A percentile compares a stretch with the other conserved stretches of the same genome.
These are phyloP conservation scores for Sericinus montela DNA, from an alignment of 2,888 invertebrate genomes.

Conservation along the genomic window DNA sequence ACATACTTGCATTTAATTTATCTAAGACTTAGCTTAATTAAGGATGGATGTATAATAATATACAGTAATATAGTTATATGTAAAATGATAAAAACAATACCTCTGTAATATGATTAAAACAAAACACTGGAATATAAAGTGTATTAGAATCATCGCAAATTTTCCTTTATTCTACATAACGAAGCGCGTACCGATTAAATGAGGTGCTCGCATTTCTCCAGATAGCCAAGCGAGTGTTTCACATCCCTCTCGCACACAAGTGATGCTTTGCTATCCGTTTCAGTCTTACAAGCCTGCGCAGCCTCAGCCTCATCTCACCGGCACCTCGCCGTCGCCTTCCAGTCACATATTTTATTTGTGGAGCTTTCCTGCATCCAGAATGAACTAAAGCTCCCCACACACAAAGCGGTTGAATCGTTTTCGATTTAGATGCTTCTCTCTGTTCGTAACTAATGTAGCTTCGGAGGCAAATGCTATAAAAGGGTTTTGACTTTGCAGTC, in stretches of 20 bases:
- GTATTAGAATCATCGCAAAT: constrained; percentile 55
- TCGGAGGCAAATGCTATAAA: constrained; percentile 11
- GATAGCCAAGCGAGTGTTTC: constrained; percentile 60
- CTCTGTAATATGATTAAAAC: not conserved
- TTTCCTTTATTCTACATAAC: constrained; percentile 70
- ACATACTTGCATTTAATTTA: too few species aligned
- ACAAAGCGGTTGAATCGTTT: constrained; percentile 38
- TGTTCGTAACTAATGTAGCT: constrained; percentile 1
- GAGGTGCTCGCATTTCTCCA: constrained; percentile 78
- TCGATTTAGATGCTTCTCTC: constrained; percentile 19
- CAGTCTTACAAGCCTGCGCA: constrained; percentile 56
- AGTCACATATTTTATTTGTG: constrained; percentile 79
- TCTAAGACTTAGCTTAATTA: too few species aligned
- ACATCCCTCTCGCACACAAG: constrained; percentile 40
- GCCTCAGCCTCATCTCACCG: constrained; percentile 72
- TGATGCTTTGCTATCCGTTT: constrained; percentile 32
- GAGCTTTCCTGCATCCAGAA: constrained; percentile 75
- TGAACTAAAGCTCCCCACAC: constrained; percentile 61
- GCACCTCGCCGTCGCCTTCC: constrained; percentile 75
- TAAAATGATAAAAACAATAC: too few species aligned
- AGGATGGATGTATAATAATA: too few species aligned
- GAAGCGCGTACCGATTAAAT: constrained; percentile 78
- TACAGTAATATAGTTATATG: too few species aligned
- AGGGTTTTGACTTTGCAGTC: constrained; percentile 26
- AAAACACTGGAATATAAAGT: not conserved